These are phyloP conservation scores for Galerucella calmariensis DNA, from an alignment of 2,888 invertebrate genomes.

Conservation along the genomic window DNA sequence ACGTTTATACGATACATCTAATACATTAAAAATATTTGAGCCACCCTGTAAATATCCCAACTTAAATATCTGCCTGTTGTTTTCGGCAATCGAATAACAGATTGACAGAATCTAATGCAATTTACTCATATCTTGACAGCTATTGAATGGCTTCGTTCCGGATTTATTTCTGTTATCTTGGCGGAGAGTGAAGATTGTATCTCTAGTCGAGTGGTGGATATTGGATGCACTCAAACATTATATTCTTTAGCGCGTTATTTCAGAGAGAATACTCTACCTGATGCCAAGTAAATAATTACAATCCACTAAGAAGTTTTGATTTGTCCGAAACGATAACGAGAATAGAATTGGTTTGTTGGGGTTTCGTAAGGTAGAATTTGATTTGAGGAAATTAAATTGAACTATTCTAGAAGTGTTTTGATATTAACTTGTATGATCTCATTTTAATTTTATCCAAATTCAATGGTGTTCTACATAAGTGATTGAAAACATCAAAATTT, in stretches of 20 bases:
- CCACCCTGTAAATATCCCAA: background rate
- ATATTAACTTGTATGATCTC: too few species aligned
- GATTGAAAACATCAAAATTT: too few species aligned
- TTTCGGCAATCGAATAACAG: constrained; percentile 34
- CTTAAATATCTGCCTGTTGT: background rate
- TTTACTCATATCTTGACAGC: constrained; percentile 49
- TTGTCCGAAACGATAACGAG: constrained; percentile 12
- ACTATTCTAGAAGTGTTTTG: too few species aligned
- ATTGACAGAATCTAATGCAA: constrained; percentile 50
- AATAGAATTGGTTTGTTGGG: constrained; percentile 14
- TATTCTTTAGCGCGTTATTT: constrained; percentile 51
- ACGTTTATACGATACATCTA: too few species aligned
- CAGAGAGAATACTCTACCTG: constrained; percentile 30
- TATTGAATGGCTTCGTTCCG: constrained; percentile 45
- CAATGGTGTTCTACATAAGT: too few species aligned
- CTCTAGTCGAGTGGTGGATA: constrained; percentile 41
- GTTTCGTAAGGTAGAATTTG: background rate
- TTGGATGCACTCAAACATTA: constrained; percentile 49
- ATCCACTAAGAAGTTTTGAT: constrained; percentile 26
- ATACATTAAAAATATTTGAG: background rate
- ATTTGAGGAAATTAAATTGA: constrained; percentile 10
- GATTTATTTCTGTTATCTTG: constrained; percentile 48
- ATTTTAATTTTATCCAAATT: too few species aligned
- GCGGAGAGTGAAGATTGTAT: constrained; percentile 47
- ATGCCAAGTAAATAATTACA: constrained; percentile 28